Evolutionary conservation across 2,797 vertebrate species (phyloP).

Genomic region (Sciurus vulgaris): DNA sequence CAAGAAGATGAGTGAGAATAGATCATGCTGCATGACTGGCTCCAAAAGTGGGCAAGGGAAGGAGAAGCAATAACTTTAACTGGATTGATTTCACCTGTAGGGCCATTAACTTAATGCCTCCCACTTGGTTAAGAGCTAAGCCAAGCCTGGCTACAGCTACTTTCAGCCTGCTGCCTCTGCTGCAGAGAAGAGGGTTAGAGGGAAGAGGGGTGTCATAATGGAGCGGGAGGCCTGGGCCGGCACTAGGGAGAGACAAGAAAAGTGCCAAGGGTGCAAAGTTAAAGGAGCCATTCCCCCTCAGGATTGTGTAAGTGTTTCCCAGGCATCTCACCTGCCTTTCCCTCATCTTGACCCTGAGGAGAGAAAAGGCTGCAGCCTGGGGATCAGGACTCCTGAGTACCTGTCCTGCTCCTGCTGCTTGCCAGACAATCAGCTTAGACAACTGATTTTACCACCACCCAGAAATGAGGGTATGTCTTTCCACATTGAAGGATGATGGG

Average conservation of each 20-base stretch:
- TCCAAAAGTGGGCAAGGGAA: not conserved
- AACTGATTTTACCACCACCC: not conserved
- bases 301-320: not conserved
- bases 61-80: slow-evolving; percentile 60
- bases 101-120: slow-evolving; percentile 80
- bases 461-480: not conserved
- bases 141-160: slow-evolving; percentile 62
- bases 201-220: not conserved
- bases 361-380: not conserved
- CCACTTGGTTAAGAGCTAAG: slow-evolving; percentile 76
- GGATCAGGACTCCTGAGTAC: not conserved
- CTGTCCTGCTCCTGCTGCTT: not conserved
- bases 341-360: not conserved
- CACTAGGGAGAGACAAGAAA: not conserved
- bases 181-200: not conserved
- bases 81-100: slow-evolving; percentile 76
- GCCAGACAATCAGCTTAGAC: not conserved
- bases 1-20: slow-evolving; percentile 9
- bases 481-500: not conserved
- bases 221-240: not conserved
- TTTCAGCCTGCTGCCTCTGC: slow-evolving; percentile 36
- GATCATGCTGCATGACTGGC: not conserved
- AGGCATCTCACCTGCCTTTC: not conserved
- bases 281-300: not conserved
- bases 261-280: not conserved